Evolutionary conservation across 2,113 vertebrate species (phyloP).

Genomic region (Pipra filicauda): DNA sequence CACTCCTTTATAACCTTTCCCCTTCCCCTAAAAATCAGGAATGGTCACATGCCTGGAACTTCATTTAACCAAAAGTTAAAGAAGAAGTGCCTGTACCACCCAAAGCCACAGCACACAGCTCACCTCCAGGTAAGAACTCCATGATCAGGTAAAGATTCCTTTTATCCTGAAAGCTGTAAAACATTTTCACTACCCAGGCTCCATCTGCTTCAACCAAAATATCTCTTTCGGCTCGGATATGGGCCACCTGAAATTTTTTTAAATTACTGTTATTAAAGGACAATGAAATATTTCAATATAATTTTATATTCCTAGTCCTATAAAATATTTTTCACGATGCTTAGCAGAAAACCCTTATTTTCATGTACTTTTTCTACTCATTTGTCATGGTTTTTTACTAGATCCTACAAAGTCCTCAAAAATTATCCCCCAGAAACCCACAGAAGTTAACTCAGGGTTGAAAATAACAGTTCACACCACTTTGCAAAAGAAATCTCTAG

Average conservation of each 20-base stretch:
- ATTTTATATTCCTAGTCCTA: neutral
- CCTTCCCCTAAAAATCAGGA: neutral
- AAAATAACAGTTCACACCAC: neutral
- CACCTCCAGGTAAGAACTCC: slow-evolving; percentile 98
- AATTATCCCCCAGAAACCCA: neutral
- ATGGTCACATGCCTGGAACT: neutral
- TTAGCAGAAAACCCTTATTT: neutral
- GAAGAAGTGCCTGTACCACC: neutral
- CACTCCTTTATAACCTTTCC: neutral
- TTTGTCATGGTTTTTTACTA: neutral
- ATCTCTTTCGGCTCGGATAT: slow-evolving; percentile 96
- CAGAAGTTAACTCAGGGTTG: neutral
- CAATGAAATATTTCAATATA: neutral
- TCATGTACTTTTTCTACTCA: neutral
- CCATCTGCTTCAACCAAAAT: slow-evolving; percentile 97
- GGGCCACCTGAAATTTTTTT: slow-evolving; percentile 81
- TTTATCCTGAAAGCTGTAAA: slow-evolving; percentile 99
- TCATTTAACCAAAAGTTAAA: neutral
- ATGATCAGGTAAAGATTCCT: slow-evolving; percentile 98
- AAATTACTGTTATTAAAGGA: neutral
- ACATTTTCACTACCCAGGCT: slow-evolving; percentile 99
- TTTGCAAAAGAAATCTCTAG: neutral
- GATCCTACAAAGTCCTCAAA: neutral
- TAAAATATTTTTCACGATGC: neutral
- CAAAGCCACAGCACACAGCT: neutral